Percentiles rank a stretch among this genome's conserved stretches.
Evolutionary conservation across 2,888 invertebrate species (phyloP).

Genomic region (Tholera decimalis): DNA sequence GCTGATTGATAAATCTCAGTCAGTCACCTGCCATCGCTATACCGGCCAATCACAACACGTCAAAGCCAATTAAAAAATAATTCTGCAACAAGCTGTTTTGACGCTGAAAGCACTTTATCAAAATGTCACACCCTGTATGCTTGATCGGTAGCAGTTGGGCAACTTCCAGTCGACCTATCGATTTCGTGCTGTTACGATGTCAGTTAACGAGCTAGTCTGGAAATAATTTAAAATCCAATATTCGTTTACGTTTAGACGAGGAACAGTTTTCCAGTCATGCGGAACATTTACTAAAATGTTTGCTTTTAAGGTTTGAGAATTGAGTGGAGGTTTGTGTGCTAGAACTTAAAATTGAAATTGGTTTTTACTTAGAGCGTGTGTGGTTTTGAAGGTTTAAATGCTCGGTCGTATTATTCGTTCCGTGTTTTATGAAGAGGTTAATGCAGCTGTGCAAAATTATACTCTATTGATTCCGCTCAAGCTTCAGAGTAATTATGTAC

Average conservation of each 20-base stretch:
- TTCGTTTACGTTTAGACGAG: constrained; percentile 60
- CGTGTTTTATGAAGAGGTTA: constrained; percentile 3
- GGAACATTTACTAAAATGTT: constrained; percentile 54
- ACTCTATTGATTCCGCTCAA: neutral
- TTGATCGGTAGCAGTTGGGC: constrained; percentile 56
- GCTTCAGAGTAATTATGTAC: constrained; percentile 10
- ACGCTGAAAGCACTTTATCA: constrained; percentile 64
- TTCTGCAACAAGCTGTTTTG: constrained; percentile 53
- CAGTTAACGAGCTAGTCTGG: constrained; percentile 63
- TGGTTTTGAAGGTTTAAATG: constrained; percentile 13
- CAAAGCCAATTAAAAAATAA: constrained; percentile 57
- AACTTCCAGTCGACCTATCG: constrained; percentile 59
- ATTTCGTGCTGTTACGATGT: constrained; percentile 61
- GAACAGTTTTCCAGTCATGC: constrained; percentile 46
- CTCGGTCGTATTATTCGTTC: neutral
- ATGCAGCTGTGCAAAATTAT: neutral
- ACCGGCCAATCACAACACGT: constrained; percentile 36
- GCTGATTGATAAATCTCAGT: no score
- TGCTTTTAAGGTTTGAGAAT: constrained; percentile 43
- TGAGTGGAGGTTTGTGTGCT: constrained; percentile 15
- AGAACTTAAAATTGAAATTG: constrained; percentile 38
- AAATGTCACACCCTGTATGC: constrained; percentile 65
- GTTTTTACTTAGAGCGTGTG: constrained; percentile 24
- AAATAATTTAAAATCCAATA: constrained; percentile 68
- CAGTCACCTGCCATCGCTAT: constrained; percentile 4